Base-by-base conservation (phyloP, 2,113 vertebrate genomes). In the Prolemur simus region DNA sequence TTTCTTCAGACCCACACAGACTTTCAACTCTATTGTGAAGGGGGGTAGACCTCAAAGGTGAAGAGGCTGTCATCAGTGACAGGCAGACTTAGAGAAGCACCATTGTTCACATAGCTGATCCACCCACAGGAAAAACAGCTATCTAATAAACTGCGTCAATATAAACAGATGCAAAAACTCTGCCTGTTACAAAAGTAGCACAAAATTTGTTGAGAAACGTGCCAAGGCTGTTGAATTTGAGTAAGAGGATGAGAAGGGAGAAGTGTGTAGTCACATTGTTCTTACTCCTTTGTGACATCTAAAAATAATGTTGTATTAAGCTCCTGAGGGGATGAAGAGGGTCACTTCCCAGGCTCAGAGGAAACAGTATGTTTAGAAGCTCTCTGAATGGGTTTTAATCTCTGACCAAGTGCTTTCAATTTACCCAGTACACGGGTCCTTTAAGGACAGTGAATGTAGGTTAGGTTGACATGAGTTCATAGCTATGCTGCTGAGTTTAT, bases 311-410 rank as follows among this genome's bases (percentile, higher is more conserved):
- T 58, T 11, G 5, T 73, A 1, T 20, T 39, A 58, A 42, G 37
- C 32, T 54, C 37, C 82, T 64, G 27, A 60, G 34, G 45, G 37
- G 11, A 60, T 88, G 54, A 71, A 18, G 83, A 87, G 6, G 27
- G 6, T 78, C 89, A 20, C 6, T n/a, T 73, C 69, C 78, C 25
- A 86, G 80, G 77, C 88, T 83, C 84, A 87, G 95, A 83, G 94
- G 86, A 92, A 95, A 81, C 1, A 77, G 49, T 68, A 89, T 21
- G 15, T 34, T 80, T 68, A 92, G 85, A 92, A 92, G 92, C 85
- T 84, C 66, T 95, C 5, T 78, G 11, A 85, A 69, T 87, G 52
- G 73, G 5, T 81, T 97, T 42, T 84, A 68, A 64, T 88, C 42
- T 95, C 69, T 60, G 47, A 90, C 49, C 49, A 58, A 39, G 68